Percentiles rank a stretch among this genome's conserved stretches.
phyloP scores from a whole-genome alignment of 2,113 vertebrate species.

The Campylomormyrus numenius region DNA sequence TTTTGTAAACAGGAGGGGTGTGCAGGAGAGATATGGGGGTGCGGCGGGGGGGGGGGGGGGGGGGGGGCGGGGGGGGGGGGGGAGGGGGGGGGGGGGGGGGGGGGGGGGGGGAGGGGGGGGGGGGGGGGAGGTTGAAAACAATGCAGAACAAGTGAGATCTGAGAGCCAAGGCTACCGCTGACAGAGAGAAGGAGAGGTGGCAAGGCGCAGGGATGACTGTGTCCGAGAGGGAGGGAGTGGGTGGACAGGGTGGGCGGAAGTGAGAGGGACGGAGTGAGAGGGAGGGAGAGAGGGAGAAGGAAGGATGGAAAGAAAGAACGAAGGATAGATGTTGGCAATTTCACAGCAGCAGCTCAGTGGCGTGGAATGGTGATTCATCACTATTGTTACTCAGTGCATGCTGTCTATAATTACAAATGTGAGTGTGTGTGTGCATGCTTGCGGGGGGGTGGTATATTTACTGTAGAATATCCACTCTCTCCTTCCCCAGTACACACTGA shows the following conservation, averaged over 20 bases:
- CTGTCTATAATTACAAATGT: neutral
- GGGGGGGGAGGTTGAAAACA: neutral
- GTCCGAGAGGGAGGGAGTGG: conserved; percentile 35
- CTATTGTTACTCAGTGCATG: neutral
- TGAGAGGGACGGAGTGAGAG: conserved; percentile 8
- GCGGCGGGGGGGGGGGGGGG: neutral
- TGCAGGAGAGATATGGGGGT: neutral
- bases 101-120: too few species aligned
- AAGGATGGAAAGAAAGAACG: conserved; percentile 19
- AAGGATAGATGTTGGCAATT: conserved; percentile 20
- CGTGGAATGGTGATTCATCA: conserved; percentile 10
- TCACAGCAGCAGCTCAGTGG: neutral
- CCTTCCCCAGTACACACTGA: neutral
- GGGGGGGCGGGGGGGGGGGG: too few species aligned
- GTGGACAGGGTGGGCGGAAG: conserved; percentile 23
- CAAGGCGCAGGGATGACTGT: neutral
- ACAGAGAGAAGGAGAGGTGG: conserved; percentile 16
- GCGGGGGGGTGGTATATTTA: neutral
- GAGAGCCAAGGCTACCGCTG: neutral
- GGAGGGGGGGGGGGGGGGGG: too few species aligned
- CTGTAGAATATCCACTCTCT: neutral
- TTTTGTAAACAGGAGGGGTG: conserved; percentile 6
- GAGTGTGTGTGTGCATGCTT: conserved; percentile 8
- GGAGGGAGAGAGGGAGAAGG: conserved; percentile 10
- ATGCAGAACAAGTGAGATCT: neutral